These are phyloP conservation scores for Erpobdella octoculata DNA, from an alignment of 2,888 invertebrate species.

Conservation along the genomic window DNA sequence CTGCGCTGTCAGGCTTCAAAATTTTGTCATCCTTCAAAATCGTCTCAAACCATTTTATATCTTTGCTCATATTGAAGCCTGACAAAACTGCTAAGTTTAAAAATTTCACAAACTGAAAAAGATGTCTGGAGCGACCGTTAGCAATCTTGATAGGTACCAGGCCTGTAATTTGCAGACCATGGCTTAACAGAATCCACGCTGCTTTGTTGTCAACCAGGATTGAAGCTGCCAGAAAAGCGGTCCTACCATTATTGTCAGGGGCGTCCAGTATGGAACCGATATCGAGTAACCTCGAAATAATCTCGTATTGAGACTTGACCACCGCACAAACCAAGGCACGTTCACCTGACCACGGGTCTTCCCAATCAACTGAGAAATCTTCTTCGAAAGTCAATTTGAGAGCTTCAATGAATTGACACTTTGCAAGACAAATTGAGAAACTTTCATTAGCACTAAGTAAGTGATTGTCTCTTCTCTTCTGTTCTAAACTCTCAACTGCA, in stretches of 20 bases:
- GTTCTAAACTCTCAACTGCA: no score
- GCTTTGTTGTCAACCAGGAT: background rate
- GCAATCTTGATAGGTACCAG: background rate
- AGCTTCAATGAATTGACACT: background rate
- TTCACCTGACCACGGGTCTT: conserved; percentile 8
- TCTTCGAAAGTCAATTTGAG: background rate
- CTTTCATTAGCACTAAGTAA: background rate
- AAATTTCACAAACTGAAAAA: background rate
- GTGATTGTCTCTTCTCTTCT: background rate
- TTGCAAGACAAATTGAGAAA: background rate
- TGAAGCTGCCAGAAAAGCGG: background rate
- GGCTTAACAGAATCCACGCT: background rate
- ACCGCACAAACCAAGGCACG: background rate
- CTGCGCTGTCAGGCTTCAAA: no score
- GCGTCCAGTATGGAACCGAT: conserved; percentile 6
- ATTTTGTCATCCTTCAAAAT: background rate
- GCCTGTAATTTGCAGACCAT: background rate
- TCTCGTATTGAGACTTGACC: background rate
- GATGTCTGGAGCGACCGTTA: background rate
- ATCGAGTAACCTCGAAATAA: background rate
- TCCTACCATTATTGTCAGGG: conserved; percentile 3
- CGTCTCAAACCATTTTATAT: conserved; percentile 10
- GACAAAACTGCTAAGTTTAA: background rate
- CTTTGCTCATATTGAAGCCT: background rate
- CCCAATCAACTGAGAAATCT: background rate